Conservation (phyloP, 2,888 invertebrate species). For the Sepiola atlantica region DNA sequence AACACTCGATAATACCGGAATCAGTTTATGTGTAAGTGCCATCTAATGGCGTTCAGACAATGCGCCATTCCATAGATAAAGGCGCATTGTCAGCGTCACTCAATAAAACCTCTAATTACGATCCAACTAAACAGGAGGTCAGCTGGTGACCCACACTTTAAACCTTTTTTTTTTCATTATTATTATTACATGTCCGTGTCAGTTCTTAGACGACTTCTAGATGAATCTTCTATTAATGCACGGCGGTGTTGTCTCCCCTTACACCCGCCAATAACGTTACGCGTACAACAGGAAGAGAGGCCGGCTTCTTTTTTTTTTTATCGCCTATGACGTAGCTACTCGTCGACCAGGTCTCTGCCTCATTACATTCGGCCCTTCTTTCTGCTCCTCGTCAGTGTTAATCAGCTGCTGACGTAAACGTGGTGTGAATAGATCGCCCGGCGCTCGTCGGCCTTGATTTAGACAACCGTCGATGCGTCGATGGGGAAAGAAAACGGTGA, state of each 20-base stretch:
- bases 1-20: not conserved
- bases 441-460: not conserved
- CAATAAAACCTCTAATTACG: not conserved
- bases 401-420: not conserved
- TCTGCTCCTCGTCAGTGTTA: not conserved
- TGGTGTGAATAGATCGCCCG: not conserved
- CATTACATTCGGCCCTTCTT: not conserved
- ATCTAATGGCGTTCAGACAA: not conserved
- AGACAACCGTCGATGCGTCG: not conserved
- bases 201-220: not conserved
- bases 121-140: not conserved
- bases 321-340: not conserved
- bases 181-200: constrained; percentile 15
- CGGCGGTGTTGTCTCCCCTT: not conserved
- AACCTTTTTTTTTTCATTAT: not conserved
- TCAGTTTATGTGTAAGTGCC: not conserved
- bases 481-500: too few relatives aligned
- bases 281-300: not conserved
- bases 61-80: not conserved
- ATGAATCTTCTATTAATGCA: not conserved
- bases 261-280: not conserved
- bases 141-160: not conserved
- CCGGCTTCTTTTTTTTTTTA: not conserved
- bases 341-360: not conserved
- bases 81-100: not conserved